Conservation (phyloP, 2,888 invertebrate species). For the Cheilosia scutellata region DNA sequence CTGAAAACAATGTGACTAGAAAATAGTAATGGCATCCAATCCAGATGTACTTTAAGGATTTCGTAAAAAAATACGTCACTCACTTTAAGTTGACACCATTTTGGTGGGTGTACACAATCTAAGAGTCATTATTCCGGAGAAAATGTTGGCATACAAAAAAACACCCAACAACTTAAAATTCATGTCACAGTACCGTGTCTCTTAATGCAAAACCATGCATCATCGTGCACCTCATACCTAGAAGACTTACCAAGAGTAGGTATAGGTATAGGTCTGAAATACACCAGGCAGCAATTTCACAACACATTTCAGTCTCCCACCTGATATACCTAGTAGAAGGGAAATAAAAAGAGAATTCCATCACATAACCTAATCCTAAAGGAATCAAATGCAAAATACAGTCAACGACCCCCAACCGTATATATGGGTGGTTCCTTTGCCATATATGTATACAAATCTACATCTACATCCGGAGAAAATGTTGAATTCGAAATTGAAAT, state of each 20-base stretch:
- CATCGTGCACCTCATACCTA: slow-evolving; percentile 45
- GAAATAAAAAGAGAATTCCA: slow-evolving; percentile 38
- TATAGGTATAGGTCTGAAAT: neutral
- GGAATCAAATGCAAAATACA: slow-evolving; percentile 70
- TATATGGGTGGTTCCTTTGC: slow-evolving; percentile 8
- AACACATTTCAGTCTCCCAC: slow-evolving; percentile 68
- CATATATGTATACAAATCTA: slow-evolving; percentile 18
- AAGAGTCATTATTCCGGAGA: too few relatives aligned
- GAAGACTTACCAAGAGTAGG: neutral
- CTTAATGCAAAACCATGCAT: slow-evolving; percentile 70
- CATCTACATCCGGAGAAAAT: slow-evolving; percentile 46
- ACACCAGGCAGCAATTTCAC: slow-evolving; percentile 50
- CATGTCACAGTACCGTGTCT: slow-evolving; percentile 54
- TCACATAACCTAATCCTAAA: slow-evolving; percentile 67
- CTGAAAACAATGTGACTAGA: too few relatives aligned
- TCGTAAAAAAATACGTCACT: too few relatives aligned
- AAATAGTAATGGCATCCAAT: too few relatives aligned
- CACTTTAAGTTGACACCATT: too few relatives aligned
- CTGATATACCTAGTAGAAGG: slow-evolving; percentile 33
- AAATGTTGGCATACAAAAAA: neutral
- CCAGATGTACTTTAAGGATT: too few relatives aligned
- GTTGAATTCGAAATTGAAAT: slow-evolving; percentile 67
- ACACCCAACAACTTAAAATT: slow-evolving; percentile 38
- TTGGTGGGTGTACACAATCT: too few relatives aligned
- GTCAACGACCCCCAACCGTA: slow-evolving; percentile 16